Conservation (phyloP, 2,888 invertebrate genomes). For the Ophonus ardosiacus region DNA sequence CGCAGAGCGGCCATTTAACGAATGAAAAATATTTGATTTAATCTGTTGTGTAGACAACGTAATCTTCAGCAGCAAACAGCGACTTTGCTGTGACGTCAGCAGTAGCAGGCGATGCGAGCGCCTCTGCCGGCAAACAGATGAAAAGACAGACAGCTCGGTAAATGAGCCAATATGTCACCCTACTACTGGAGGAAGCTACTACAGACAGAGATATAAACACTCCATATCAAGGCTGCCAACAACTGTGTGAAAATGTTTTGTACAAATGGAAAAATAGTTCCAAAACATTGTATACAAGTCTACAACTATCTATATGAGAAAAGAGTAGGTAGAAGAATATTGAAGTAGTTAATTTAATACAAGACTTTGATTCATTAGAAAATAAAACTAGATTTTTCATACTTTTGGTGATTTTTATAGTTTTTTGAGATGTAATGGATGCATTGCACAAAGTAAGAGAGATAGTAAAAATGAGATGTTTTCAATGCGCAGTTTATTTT, state of each 20-base stretch:
- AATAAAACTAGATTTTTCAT: too few relatives aligned
- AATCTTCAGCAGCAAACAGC: constrained; percentile 70
- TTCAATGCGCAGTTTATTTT: too few relatives aligned
- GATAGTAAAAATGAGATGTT: too few relatives aligned
- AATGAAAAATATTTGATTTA: constrained; percentile 76
- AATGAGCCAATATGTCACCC: constrained; percentile 60
- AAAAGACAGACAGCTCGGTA: constrained; percentile 58
- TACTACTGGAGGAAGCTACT: constrained; percentile 36
- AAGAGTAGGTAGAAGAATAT: too few relatives aligned
- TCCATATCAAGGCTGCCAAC: background rate
- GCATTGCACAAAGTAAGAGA: too few relatives aligned
- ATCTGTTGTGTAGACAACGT: constrained; percentile 75
- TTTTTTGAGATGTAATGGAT: too few relatives aligned
- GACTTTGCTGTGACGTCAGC: constrained; percentile 36
- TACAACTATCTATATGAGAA: too few relatives aligned
- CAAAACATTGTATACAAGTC: too few relatives aligned
- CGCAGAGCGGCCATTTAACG: constrained; percentile 64
- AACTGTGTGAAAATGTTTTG: background rate
- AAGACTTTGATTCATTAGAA: too few relatives aligned
- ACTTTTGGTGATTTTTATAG: too few relatives aligned
- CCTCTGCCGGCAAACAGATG: constrained; percentile 20
- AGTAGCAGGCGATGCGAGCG: background rate
- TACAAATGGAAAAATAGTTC: too few relatives aligned
- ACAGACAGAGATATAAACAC: constrained; percentile 47
- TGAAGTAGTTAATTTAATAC: too few relatives aligned